Evolutionary conservation across 2,888 invertebrate species (phyloP), one percentile per base, ranked within the genome.

Genomic region (Scaptomyza reducta): DNA sequence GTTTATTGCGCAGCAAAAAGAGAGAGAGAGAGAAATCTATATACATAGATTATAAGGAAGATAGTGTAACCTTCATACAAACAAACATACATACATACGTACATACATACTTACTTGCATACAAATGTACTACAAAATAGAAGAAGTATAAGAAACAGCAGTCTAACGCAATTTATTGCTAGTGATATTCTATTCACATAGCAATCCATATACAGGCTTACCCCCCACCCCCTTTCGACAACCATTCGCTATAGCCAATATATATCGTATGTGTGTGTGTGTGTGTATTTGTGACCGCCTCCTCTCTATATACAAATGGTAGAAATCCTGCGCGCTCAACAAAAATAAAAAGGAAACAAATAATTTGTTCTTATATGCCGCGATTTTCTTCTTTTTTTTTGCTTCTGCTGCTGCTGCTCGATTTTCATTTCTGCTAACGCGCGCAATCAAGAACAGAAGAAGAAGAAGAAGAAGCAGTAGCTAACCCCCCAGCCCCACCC

Each of bases 341-440:
- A n/a, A 2, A n/a, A 3, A 13, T 1, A 42, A 22, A 16, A 14
- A 27, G 25, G 10, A 27, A 45, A 13, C 31, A 70, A 72, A 77
- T 54, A 55, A 53, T 62, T 81, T 67, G 76, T 71, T 77, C 76
- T 70, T 85, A 77, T 75, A 55, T 88, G 83, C 83, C 78, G 83
- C 83, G 72, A 65, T 57, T 66, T 83, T 72, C 63, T 71, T 72
- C 59, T 59, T 57, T 41, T 56, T 46, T 41, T 49, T 31, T 42
- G 31, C 18, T 51, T 47, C 45, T 64, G 45, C 42, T 66, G 33
- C 49, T 76, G 57, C 64, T 80, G 75, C 87, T 76, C 79, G 81
- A 87, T 82, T 82, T 84, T 82, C 82, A 82, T 87, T 82, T 78
- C 70, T 80, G 81, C 78, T 80, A 87, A 81, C 87, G 83, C 86